Percentiles rank a stretch among this genome's conserved stretches.
phyloP scores from a whole-genome alignment of 2,888 invertebrate genomes.

The Linnaemya tessellans region DNA sequence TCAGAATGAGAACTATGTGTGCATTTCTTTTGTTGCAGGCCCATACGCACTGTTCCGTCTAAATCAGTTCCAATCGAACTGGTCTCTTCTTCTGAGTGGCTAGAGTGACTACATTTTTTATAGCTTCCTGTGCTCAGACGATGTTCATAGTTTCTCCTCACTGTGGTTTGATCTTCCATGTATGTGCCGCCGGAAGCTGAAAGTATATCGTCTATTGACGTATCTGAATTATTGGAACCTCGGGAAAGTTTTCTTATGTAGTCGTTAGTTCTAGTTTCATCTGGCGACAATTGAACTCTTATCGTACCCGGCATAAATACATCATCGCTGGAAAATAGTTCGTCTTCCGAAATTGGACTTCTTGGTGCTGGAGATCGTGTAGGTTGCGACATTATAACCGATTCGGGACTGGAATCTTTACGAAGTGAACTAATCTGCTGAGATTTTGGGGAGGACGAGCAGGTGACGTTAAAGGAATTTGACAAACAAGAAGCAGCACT shows the following conservation, averaged over 20 bases:
- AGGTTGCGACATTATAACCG: conserved; percentile 86
- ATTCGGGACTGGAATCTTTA: conserved; percentile 80
- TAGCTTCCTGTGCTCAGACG: conserved; percentile 85
- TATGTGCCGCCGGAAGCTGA: conserved; percentile 84
- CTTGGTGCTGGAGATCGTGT: conserved; percentile 86
- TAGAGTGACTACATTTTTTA: conserved; percentile 88
- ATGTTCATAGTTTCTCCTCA: conserved; percentile 82
- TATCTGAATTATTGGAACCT: conserved; percentile 87
- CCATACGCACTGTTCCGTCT: conserved; percentile 92
- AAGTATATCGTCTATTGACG: conserved; percentile 86
- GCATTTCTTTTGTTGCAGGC: conserved; percentile 90
- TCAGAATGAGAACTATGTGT: conserved; percentile 93
- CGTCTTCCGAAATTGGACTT: conserved; percentile 86
- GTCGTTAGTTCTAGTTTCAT: conserved; percentile 84
- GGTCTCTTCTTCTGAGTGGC: conserved; percentile 90
- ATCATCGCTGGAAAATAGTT: conserved; percentile 85
- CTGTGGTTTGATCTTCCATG: conserved; percentile 85
- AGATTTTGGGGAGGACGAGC: conserved; percentile 80
- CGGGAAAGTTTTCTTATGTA: conserved; percentile 81
- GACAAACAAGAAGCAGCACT: conserved; percentile 81
- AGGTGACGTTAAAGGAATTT: conserved; percentile 80
- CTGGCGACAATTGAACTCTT: conserved; percentile 85
- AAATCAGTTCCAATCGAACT: conserved; percentile 91
- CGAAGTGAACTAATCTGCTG: conserved; percentile 73
- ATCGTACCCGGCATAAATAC: conserved; percentile 86